phyloP scores from a whole-genome alignment of 2,113 vertebrate species.

The Cariama cristata region DNA sequence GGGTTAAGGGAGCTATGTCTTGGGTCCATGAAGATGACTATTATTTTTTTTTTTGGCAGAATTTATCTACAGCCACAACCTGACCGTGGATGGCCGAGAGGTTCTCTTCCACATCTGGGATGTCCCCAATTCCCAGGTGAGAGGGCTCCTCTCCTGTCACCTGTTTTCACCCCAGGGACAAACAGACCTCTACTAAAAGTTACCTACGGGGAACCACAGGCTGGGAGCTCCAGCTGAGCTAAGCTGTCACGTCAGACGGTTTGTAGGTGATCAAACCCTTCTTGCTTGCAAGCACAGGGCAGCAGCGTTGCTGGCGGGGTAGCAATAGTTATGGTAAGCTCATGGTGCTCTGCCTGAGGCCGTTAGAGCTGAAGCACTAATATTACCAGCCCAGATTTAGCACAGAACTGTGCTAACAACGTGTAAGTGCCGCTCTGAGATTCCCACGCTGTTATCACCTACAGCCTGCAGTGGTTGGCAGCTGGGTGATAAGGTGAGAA shows the following conservation, averaged over 20 bases:
- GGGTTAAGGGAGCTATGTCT: background rate
- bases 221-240: background rate
- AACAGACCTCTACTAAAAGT: background rate
- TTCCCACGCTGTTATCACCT: background rate
- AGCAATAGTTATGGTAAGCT: background rate
- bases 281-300: background rate
- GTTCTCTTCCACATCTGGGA: slow-evolving; percentile 87
- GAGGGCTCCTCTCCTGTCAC: background rate
- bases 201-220: fast-evolving
- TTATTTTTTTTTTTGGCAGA: slow-evolving; percentile 68
- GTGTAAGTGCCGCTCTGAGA: background rate
- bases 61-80: slow-evolving; percentile 85
- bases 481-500: background rate
- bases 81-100: slow-evolving; percentile 81
- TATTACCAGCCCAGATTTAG: background rate
- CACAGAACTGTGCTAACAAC: background rate
- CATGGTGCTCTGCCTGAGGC: background rate
- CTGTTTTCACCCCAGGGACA: background rate
- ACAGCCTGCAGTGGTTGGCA: background rate
- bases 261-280: background rate
- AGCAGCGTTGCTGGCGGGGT: background rate
- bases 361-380: background rate
- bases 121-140: slow-evolving; percentile 82
- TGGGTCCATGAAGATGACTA: background rate
- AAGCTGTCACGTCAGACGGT: background rate